Conservation (phyloP, 23 tunicate species). For the Ciona savignyi region DNA sequence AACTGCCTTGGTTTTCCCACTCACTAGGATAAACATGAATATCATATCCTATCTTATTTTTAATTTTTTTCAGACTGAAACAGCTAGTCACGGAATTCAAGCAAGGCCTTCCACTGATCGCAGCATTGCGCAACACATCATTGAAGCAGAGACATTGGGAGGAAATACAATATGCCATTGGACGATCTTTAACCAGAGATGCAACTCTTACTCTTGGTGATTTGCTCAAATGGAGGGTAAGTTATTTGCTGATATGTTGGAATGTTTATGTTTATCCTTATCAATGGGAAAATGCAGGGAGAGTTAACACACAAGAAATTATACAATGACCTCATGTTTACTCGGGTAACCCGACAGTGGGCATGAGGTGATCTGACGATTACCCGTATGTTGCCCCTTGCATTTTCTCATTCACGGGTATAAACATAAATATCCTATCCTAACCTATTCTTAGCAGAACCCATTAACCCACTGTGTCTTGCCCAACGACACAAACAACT, state of each 20-base stretch:
- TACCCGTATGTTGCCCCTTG: no score
- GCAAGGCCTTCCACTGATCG: conserved; percentile 75
- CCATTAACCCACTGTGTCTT: no score
- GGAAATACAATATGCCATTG: conserved; percentile 89
- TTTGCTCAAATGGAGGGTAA: conserved; percentile 68
- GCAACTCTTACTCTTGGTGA: conserved; percentile 72
- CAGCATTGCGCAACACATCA: conserved; percentile 63
- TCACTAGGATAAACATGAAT: no score
- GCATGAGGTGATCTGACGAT: no score
- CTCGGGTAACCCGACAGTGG: no score
- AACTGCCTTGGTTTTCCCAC: no score
- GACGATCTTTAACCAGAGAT: conserved; percentile 80
- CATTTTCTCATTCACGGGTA: no score
- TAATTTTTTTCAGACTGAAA: conserved; percentile 83
- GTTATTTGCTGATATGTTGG: background rate
- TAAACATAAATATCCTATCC: no score
- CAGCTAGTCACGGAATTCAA: conserved; percentile 74
- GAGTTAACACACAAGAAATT: background rate
- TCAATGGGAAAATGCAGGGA: no score
- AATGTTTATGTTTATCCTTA: background rate
- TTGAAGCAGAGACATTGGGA: conserved; percentile 86
- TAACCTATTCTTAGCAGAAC: no score
- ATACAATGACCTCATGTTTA: background rate
- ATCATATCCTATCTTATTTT: no score
- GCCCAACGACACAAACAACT: no score